A percentile compares a stretch with the other conserved stretches of the same genome.
These are phyloP conservation scores for Chloroclystis v-ata DNA, from an alignment of 2,888 invertebrate species.

Conservation along the genomic window DNA sequence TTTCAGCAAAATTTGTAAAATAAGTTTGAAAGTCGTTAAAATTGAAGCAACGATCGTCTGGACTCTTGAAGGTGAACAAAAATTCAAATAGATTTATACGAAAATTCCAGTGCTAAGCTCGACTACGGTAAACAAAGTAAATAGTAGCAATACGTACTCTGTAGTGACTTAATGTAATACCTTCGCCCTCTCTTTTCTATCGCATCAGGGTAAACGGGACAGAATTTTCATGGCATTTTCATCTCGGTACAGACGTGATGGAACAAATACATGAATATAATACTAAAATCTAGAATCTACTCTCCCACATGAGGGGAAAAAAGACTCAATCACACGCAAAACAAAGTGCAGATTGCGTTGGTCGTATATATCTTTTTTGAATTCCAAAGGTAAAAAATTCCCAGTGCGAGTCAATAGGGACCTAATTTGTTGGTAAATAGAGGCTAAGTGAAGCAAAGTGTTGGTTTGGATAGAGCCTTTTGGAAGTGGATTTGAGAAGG, in stretches of 20 bases:
- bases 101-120: constrained; percentile 53
- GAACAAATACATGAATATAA: constrained; percentile 75
- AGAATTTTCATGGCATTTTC: constrained; percentile 70
- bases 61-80: constrained; percentile 63
- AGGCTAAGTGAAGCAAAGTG: constrained; percentile 30
- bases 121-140: constrained; percentile 57
- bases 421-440: constrained; percentile 39
- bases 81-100: constrained; percentile 51
- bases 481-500: constrained; percentile 35
- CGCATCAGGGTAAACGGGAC: constrained; percentile 55
- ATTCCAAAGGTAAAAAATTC: constrained; percentile 66
- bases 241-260: constrained; percentile 70
- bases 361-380: constrained; percentile 62
- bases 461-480: constrained; percentile 45
- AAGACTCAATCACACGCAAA: constrained; percentile 45
- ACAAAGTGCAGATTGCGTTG: constrained; percentile 60
- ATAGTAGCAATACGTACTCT: constrained; percentile 57
- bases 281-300: constrained; percentile 66
- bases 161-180: constrained; percentile 65
- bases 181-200: constrained; percentile 51
- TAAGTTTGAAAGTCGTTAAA: constrained; percentile 55
- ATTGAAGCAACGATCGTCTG: constrained; percentile 54
- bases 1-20: constrained; percentile 34
- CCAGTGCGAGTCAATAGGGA: constrained; percentile 40
- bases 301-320: constrained; percentile 41